Evolutionary conservation across 30 jellyfish, hydroid and myxozoan species (phyloP).

Genomic region (Mastigias papua): DNA sequence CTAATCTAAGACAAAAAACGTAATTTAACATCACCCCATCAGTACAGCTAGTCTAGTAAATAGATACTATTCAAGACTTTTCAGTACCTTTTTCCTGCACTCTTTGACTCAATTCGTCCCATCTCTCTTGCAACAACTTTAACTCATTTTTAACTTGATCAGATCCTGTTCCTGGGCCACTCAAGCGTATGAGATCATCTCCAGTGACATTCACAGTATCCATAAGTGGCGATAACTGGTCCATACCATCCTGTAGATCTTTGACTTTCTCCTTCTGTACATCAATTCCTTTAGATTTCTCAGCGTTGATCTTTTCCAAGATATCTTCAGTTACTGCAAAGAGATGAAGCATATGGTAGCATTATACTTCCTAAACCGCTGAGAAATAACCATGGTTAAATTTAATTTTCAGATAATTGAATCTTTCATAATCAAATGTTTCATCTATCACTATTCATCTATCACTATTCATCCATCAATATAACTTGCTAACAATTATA

Average conservation of each 20-base stretch:
- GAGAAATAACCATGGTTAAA: no score
- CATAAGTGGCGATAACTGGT: constrained; percentile 89
- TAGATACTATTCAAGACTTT: no score
- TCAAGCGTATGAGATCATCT: constrained; percentile 73
- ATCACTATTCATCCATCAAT: no score
- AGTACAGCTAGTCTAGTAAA: no score
- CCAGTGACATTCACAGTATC: constrained; percentile 82
- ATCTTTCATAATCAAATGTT: no score
- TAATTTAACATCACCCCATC: no score
- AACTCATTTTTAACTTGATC: constrained; percentile 70
- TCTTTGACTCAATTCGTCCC: constrained; percentile 84
- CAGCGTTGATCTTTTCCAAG: constrained; percentile 80
- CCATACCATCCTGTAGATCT: constrained; percentile 86
- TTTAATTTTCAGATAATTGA: no score
- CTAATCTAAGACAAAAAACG: no score
- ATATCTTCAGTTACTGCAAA: constrained; percentile 69
- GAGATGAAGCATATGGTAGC: no score
- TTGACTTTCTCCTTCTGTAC: constrained; percentile 91
- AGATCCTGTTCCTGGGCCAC: constrained; percentile 96
- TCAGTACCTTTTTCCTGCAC: constrained; percentile 92
- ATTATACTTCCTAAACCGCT: no score
- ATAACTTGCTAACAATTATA: no score
- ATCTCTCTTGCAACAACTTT: constrained; percentile 79
- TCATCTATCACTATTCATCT: no score
- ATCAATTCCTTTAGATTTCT: constrained; percentile 89